Percentiles rank a stretch among this genome's conserved stretches.
phyloP scores from a whole-genome alignment of 2,797 vertebrate species.

The Argentina silus region DNA sequence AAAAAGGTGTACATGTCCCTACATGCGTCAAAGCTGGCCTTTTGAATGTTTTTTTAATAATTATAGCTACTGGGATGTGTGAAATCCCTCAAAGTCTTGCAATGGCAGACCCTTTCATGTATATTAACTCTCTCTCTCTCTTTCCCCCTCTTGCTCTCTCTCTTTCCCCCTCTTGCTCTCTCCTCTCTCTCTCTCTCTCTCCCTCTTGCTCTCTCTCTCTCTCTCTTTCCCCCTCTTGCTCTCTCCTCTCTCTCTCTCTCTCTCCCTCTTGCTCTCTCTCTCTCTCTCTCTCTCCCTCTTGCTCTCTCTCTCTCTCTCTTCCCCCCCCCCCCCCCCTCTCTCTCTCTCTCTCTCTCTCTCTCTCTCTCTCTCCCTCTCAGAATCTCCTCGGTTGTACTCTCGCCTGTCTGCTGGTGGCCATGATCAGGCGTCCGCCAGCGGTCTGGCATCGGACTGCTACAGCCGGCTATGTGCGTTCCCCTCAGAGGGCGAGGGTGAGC shows the following conservation, averaged over 20 bases:
- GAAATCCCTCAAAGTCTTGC: not conserved
- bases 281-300: not conserved
- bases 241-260: not conserved
- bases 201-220: not conserved
- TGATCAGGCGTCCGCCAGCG: slow-evolving; percentile 62
- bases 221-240: not conserved
- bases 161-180: not conserved
- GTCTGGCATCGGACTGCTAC: slow-evolving; percentile 62
- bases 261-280: not conserved
- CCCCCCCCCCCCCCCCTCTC: not conserved
- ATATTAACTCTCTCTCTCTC: not conserved
- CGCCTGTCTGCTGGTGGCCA: slow-evolving; percentile 75
- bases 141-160: not conserved
- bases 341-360: not conserved
- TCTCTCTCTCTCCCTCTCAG: slow-evolving; percentile 52
- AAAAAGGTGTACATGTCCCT: not conserved
- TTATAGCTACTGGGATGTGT: not conserved
- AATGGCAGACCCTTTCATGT: not conserved
- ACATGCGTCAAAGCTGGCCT: too few species aligned
- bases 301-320: not conserved
- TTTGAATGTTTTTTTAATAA: not conserved
- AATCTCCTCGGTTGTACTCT: slow-evolving; percentile 72
- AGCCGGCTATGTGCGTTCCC: slow-evolving; percentile 64
- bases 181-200: not conserved
- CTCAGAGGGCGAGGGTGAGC: slow-evolving; percentile 75